Conservation (phyloP, 2,113 vertebrate genomes). For the Semicossyphus pulcher region DNA sequence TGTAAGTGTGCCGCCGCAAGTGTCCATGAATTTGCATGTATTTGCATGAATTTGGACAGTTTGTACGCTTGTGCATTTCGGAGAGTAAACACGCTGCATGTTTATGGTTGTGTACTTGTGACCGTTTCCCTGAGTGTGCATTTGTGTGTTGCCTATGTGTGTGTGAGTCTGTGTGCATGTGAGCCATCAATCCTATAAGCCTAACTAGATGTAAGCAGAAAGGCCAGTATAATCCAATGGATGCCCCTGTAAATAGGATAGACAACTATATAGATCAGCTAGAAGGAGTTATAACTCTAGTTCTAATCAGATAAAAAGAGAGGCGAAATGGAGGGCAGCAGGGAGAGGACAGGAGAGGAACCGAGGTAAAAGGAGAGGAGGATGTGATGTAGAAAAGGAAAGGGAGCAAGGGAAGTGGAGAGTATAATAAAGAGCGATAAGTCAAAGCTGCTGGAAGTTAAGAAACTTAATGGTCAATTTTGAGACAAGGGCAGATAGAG, state of each 20-base stretch:
- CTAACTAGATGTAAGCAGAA: conserved; percentile 61
- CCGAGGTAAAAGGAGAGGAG: neutral
- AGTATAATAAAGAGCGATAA: conserved; percentile 20
- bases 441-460: conserved; percentile 23
- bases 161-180: neutral
- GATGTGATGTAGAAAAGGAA: conserved; percentile 7
- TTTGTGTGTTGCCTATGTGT: conserved; percentile 1
- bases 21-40: neutral
- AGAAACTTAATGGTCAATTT: conserved; percentile 29
- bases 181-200: conserved; percentile 50
- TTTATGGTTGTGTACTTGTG: neutral
- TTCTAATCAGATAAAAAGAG: conserved; percentile 68
- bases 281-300: conserved; percentile 60
- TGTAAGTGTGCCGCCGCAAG: neutral
- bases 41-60: neutral
- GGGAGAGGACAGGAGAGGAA: neutral
- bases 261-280: conserved; percentile 67
- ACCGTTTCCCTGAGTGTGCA: neutral
- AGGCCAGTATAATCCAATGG: conserved; percentile 60
- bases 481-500: conserved; percentile 16
- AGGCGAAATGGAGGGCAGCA: conserved; percentile 3
- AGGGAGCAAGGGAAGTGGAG: neutral
- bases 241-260: conserved; percentile 63
- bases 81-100: too few species aligned
- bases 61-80: neutral